Evolutionary conservation across 2,888 invertebrate species (phyloP).

Genomic region (Morpho achilles): DNA sequence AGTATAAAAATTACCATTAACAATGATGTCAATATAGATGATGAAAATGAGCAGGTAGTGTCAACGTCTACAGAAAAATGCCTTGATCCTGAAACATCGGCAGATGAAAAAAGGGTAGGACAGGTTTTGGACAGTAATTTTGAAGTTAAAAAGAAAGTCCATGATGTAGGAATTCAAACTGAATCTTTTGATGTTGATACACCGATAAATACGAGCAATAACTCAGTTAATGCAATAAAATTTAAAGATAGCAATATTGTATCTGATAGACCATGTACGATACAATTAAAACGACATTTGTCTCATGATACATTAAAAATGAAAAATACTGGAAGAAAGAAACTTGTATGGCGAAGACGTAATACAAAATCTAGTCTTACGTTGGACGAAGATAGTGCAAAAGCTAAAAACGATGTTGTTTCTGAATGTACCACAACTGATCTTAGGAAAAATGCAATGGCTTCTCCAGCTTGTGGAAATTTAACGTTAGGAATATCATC

Average conservation of each 20-base stretch:
- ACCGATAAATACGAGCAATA: neutral
- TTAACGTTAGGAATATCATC: neutral
- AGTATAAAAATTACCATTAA: conserved; percentile 31
- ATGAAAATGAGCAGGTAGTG: neutral
- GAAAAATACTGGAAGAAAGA: neutral
- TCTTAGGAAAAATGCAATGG: neutral
- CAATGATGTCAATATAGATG: conserved; percentile 21
- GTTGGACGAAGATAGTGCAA: neutral
- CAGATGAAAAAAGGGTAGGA: neutral
- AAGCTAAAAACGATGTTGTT: neutral
- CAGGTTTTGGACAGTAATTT: neutral
- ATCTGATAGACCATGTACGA: neutral
- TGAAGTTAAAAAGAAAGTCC: conserved; percentile 7
- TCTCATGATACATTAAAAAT: neutral
- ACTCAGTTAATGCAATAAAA: neutral
- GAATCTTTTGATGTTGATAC: neutral
- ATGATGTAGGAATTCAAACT: conserved; percentile 12
- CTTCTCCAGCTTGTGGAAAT: neutral
- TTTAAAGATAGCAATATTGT: neutral
- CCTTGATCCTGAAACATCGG: neutral
- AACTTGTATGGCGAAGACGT: neutral
- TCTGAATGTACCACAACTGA: neutral
- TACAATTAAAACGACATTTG: neutral
- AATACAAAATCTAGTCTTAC: neutral
- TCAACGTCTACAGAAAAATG: neutral